Percentiles rank a stretch among this genome's conserved stretches.
phyloP scores from a whole-genome alignment of 2,888 invertebrate genomes.

The Morinoia aosen region DNA sequence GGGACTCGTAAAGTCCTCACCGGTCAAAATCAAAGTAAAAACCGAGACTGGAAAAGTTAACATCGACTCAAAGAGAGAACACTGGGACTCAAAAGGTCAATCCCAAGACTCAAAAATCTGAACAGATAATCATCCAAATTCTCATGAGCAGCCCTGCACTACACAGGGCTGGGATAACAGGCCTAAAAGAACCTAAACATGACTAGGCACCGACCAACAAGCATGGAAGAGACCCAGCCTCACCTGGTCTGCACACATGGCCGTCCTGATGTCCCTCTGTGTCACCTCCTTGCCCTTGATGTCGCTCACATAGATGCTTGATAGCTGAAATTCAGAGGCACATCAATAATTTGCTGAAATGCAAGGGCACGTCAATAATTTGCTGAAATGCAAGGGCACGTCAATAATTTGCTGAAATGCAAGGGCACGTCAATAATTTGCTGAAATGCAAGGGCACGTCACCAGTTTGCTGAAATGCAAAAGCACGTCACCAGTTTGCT shows the following conservation, averaged over 20 bases:
- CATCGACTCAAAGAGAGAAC: too few relatives aligned
- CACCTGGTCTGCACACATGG: constrained; percentile 98
- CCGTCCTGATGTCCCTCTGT: constrained; percentile 94
- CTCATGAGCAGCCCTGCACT: too few relatives aligned
- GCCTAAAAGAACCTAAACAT: background rate
- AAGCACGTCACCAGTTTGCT: too few relatives aligned
- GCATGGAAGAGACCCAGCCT: background rate
- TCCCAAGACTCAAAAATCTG: too few relatives aligned
- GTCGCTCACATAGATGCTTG: constrained; percentile 97
- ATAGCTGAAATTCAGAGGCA: constrained; percentile 76
- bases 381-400: constrained; percentile 68
- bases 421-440: background rate
- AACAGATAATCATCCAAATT: too few relatives aligned
- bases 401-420: constrained; percentile 68
- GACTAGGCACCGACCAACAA: background rate
- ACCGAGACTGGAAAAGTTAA: too few relatives aligned
- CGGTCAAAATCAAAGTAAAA: too few relatives aligned
- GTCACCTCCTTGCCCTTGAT: constrained; percentile 91
- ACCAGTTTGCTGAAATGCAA: too few relatives aligned
- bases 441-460: too few relatives aligned
- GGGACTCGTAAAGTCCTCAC: too few relatives aligned
- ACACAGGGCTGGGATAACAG: too few relatives aligned
- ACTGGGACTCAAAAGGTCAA: too few relatives aligned
- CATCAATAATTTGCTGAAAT: constrained; percentile 68
- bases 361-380: background rate